These are phyloP conservation scores for Troilus luridus DNA, from an alignment of 2,888 invertebrate species.

Conservation along the genomic window DNA sequence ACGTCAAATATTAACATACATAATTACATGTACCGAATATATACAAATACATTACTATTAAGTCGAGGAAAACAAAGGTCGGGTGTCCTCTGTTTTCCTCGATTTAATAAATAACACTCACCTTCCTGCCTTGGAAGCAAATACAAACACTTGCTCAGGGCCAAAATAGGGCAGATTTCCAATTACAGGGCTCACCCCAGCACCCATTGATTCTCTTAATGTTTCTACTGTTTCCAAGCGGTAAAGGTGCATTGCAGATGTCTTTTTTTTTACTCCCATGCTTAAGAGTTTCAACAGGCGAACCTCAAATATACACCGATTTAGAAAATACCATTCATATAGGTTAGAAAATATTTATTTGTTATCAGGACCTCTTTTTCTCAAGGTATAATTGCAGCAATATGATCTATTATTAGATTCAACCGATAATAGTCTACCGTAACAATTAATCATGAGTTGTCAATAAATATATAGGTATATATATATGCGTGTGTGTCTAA, in stretches of 20 bases:
- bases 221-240: background rate
- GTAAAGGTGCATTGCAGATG: constrained; percentile 18
- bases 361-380: background rate
- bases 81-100: background rate
- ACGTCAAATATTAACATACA: too few species aligned
- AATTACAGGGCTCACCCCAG: constrained; percentile 5
- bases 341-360: background rate
- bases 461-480: too few species aligned
- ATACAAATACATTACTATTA: too few species aligned
- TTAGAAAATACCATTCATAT: background rate
- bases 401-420: background rate
- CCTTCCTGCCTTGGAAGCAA: background rate
- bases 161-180: constrained; percentile 8
- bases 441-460: too few species aligned
- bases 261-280: background rate
- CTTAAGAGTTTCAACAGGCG: background rate
- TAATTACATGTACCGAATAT: too few species aligned
- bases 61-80: too few species aligned
- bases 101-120: background rate
- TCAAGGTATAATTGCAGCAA: too few species aligned
- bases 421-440: background rate
- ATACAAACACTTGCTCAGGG: background rate
- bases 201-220: background rate
- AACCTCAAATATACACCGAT: background rate
- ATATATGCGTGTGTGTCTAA: too few species aligned